Base-by-base conservation (phyloP, 2,797 vertebrate genomes). In the Oophaga sylvatica region DNA sequence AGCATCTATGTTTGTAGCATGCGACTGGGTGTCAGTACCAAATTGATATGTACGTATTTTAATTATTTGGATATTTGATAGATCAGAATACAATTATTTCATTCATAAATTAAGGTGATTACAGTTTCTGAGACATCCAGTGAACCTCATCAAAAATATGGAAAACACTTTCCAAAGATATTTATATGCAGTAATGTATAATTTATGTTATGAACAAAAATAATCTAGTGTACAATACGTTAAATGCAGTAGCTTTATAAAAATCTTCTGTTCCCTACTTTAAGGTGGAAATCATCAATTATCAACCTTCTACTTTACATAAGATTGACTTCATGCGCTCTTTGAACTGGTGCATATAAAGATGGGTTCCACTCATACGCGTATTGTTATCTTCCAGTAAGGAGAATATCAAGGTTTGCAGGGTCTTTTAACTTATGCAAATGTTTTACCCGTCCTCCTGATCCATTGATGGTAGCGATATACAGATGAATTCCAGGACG, bases 361-460 rank as follows among this genome's bases (percentile, higher is more conserved):
- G 82, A 26, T 35, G 35, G 29, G 45, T 56, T 48, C 82, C 19
- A 84, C 29, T 84, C 70, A 81, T 19, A 26, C 26, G 26, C 0
- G 26, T 26, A 67, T 53, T 81, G 35, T 29, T 62, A 81, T 67
- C 60, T 67, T 75, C 15, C 19, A 59, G 17, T 60, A 17, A 17
- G 82, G 15, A 35, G 31, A 60, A 35, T 45, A 35, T 73, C 68
- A 83, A 75, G 45, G 57, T 83, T 73, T 73, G 31, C 31, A 63
- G 35, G 71, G 22, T 65, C 68, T 35, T 83, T 83, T 73, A 59
- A 31, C 29, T 59, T 84, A 76, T 84, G 83, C 83, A 84, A 65
- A 76, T 77, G 15, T 84, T 45, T 53, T 76, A 45, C 62, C 59
- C 7, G 2, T 60, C 20, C 68, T 60, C 29, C 56, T 73, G 29